These are phyloP conservation scores for Lampris incognitus DNA, from an alignment of 2,113 vertebrate genomes.

Conservation along the genomic window DNA sequence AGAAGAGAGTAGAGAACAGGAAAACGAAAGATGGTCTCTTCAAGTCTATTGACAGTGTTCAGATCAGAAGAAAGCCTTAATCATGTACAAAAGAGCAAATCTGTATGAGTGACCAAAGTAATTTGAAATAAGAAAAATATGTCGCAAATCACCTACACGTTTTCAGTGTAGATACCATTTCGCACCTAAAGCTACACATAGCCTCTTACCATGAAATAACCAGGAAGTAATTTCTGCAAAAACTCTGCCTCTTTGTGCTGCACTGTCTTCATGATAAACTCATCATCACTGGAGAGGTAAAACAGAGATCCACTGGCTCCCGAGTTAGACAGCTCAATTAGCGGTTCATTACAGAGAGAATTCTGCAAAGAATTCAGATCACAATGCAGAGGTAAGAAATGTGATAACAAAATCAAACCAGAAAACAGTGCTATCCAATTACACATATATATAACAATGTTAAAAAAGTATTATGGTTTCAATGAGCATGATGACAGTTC, in stretches of 20 bases:
- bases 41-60: no score
- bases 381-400: slow-evolving; percentile 17
- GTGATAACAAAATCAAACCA: slow-evolving; percentile 1
- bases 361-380: slow-evolving; percentile 79
- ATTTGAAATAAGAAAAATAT: not conserved
- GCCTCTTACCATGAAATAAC: slow-evolving; percentile 93
- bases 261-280: slow-evolving; percentile 96
- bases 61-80: not conserved
- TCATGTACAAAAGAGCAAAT: not conserved
- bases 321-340: slow-evolving; percentile 92
- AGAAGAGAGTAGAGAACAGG: not conserved
- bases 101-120: not conserved
- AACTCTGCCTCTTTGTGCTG: slow-evolving; percentile 98
- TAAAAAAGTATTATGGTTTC: no score
- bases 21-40: no score
- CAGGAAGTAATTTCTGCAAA: slow-evolving; percentile 94
- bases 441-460: no score
- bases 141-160: not conserved
- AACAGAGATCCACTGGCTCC: slow-evolving; percentile 96
- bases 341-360: slow-evolving; percentile 89
- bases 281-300: slow-evolving; percentile 93
- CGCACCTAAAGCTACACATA: not conserved
- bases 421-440: not conserved
- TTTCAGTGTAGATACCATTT: not conserved
- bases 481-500: not conserved